Base-by-base conservation (phyloP, 2,113 vertebrate species). In the Neodontobutis hainanensis region DNA sequence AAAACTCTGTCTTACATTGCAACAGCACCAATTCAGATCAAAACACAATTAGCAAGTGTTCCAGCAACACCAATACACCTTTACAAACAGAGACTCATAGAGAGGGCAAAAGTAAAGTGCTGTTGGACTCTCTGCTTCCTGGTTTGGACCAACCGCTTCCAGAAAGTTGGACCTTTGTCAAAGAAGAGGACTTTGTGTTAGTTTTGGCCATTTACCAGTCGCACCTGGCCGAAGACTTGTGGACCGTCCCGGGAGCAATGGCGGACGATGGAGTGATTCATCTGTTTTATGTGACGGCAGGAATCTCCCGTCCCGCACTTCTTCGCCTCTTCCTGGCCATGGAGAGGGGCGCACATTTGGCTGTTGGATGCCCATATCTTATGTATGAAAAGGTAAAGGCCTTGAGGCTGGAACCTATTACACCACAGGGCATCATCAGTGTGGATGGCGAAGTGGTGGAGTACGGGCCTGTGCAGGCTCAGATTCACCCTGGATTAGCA, bases 301-400 rank as follows among this genome's bases (percentile, higher is more conserved):
- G 95, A 0, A 92, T 97, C 83, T 95, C 95, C 3, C 90, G 97
- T 1, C 66, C 92, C 7, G 81, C 77, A 8, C 92, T 98, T 77
- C 87, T 98, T 58, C 94, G 92, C 32, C 87, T 98, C 65, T 97
- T 98, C 84, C 91, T 97, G 65, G 94, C 96, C 81, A 96, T 99
- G 95, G 93, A 95, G 89, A 95, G 93, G 51, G 97, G 96, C 11
- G 91, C 85, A 0, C 96, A 97, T 76, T 72, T 97, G 90, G 92
- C 92, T 0, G 80, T 68, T 6, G 73, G 89, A 68, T 95, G 94
- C 64, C 95, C 96, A 0, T 67, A 98, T 77, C 75, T 99, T 77
- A 87, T 89, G 12, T 94, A 96, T 0, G 80, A 92, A 65, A 93
- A 92, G 0, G 95, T 94, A 35, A 90, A 63, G 0, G 96, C 97